These are phyloP conservation scores for Xanthorhoe designata DNA, from an alignment of 2,888 invertebrate genomes.

Conservation along the genomic window DNA sequence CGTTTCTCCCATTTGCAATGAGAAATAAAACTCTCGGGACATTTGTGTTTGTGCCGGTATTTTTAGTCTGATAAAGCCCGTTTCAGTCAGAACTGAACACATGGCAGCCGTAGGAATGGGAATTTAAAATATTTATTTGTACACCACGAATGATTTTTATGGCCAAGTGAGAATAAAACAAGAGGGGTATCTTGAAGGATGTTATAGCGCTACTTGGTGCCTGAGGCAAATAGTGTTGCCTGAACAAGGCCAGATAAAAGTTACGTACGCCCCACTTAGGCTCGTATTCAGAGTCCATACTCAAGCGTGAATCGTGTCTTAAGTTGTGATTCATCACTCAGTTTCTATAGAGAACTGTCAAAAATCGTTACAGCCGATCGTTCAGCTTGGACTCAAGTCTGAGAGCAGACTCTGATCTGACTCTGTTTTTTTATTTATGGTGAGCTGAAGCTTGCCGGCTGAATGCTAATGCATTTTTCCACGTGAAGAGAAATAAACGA, in stretches of 20 bases:
- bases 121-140: conserved; percentile 43
- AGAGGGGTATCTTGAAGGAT: conserved; percentile 29
- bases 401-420: no score
- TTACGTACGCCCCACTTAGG: conserved; percentile 44
- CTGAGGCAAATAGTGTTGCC: conserved; percentile 31
- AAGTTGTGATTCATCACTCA: no score
- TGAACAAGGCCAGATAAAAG: conserved; percentile 34
- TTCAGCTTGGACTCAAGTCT: no score
- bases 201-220: conserved; percentile 30
- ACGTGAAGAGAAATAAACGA: conserved; percentile 37
- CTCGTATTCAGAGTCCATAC: no score
- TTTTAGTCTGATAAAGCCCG: conserved; percentile 41
- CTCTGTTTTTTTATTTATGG: no score
- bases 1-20: conserved; percentile 55
- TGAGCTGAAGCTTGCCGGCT: conserved; percentile 36
- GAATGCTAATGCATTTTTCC: conserved; percentile 42
- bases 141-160: conserved; percentile 13
- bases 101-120: conserved; percentile 38
- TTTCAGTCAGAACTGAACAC: conserved; percentile 38
- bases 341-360: no score
- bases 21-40: conserved; percentile 49
- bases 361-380: no score
- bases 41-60: conserved; percentile 39
- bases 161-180: conserved; percentile 13
- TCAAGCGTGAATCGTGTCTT: no score